These are phyloP conservation scores for Geodia barretti DNA, from an alignment of 37 sponge, comb jelly and placozoan genomes.

Conservation along the genomic window DNA sequence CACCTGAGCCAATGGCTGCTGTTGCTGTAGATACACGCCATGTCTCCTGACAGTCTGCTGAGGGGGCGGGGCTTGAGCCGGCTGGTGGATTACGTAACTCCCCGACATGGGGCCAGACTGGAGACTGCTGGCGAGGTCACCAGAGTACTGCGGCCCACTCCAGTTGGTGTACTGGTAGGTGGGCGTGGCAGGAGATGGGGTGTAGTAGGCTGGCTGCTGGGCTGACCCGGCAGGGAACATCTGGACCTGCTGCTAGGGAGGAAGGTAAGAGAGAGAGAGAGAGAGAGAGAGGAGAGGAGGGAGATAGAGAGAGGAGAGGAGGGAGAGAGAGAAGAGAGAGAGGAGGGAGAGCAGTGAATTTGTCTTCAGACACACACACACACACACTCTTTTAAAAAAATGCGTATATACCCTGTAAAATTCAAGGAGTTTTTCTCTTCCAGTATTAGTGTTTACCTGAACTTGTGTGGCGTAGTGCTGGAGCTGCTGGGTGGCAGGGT, in stretches of 20 bases:
- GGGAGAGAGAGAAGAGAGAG: neutral
- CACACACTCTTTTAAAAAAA: too few species aligned
- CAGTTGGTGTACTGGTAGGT: neutral
- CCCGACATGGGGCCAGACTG: neutral
- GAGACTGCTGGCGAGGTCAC: neutral
- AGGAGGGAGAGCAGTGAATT: neutral
- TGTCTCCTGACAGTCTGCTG: neutral
- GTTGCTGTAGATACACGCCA: neutral
- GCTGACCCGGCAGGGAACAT: neutral
- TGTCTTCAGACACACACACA: neutral
- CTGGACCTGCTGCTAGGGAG: neutral
- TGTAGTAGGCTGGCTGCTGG: constrained; percentile 6
- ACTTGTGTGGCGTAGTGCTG: neutral
- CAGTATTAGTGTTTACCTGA: neutral
- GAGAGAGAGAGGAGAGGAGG: neutral
- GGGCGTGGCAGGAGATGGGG: constrained; percentile 5
- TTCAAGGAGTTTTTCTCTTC: too few species aligned
- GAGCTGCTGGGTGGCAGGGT: neutral
- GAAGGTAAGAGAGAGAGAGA: neutral
- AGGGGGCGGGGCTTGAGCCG: too few species aligned
- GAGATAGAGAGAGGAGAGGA: neutral
- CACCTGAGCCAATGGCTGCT: too few species aligned
- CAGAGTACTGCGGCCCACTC: neutral
- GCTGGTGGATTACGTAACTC: neutral
- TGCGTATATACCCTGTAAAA: too few species aligned